Evolutionary conservation across 2,888 invertebrate genomes (phyloP), one percentile per base, ranked within the genome.

Genomic region (Lysandra bellargus): DNA sequence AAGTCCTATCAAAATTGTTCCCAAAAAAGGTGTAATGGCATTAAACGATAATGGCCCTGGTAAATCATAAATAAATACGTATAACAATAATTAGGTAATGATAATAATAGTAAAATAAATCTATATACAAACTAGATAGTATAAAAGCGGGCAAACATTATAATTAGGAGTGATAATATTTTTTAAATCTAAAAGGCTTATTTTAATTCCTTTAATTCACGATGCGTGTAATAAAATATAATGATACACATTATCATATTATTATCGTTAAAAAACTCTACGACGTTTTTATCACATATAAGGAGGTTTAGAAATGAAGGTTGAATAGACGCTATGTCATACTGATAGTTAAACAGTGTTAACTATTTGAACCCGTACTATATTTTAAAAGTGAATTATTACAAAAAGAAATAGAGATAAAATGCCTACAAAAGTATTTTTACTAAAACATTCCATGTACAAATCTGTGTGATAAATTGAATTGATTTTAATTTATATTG

Each of bases 161-260:
- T 69, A 69, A 69, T 33, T 69, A 12, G 69, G 30, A 12, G 33
- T 69, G 9, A 33, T 69, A 69, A 33, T 69, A 69, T 14, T 69
- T 69, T 69, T 14, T 33, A 33, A 12, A 69, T 69, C 69, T 33
- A 69, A 69, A 69, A 69, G 33, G 69, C 69, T 33, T 64, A 64
- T 30, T 64, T 64, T 64, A 23, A 30, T 64, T 64, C 61, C 69
- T 30, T 69, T 69, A 69, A 69, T 69, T 69, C 69, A 69, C 33
- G 69, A 69, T 9, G 33, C 69, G 33, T 69, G 30, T 69, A 69
- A 69, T 69, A 69, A 69, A 69, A 69, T 69, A 69, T 69, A 69
- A 69, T 69, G 69, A 69, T 69, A 33, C 69, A 69, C 12, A 69
- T 69, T 69, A 69, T 69, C 69, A 69, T 69, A 69, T 33, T 69